Percentiles rank a stretch among this genome's conserved stretches.
phyloP scores from a whole-genome alignment of 2,113 vertebrate genomes.

The Seriola dumerili region DNA sequence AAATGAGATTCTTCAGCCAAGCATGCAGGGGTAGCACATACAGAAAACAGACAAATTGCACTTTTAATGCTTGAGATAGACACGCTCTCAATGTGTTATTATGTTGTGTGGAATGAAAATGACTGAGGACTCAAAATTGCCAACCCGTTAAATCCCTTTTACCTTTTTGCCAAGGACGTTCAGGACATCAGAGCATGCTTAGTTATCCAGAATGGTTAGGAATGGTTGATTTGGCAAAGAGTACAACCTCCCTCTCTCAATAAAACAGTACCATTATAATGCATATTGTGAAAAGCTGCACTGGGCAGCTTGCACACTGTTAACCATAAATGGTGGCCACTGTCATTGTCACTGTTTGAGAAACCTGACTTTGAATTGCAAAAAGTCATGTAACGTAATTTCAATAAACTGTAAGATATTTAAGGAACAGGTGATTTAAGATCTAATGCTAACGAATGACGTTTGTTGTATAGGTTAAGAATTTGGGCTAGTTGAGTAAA shows the following conservation, averaged over 20 bases:
- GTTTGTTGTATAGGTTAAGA: too few species aligned
- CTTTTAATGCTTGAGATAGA: constrained; percentile 12
- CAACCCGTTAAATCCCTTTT: not conserved
- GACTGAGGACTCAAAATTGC: not conserved
- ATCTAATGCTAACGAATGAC: too few species aligned
- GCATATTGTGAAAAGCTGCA: not conserved
- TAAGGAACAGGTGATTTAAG: too few species aligned
- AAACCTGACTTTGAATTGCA: too few species aligned
- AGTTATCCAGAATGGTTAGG: not conserved
- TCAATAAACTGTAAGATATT: too few species aligned
- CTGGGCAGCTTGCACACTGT: not conserved
- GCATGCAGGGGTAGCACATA: constrained; percentile 23
- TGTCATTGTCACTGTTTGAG: not conserved
- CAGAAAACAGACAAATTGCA: constrained; percentile 22
- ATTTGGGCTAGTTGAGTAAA: too few species aligned
- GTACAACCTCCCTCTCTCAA: not conserved
- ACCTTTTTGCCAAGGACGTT: constrained; percentile 14
- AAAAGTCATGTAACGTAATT: too few species aligned
- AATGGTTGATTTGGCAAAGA: not conserved
- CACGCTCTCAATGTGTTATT: not conserved
- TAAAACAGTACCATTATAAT: not conserved
- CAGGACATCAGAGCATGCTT: not conserved
- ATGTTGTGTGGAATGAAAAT: constrained; percentile 18
- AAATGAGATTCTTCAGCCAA: constrained; percentile 69
- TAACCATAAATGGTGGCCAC: not conserved